These are phyloP conservation scores for Gambelia wislizenii DNA, from an alignment of 2,797 vertebrate species.

Conservation along the genomic window DNA sequence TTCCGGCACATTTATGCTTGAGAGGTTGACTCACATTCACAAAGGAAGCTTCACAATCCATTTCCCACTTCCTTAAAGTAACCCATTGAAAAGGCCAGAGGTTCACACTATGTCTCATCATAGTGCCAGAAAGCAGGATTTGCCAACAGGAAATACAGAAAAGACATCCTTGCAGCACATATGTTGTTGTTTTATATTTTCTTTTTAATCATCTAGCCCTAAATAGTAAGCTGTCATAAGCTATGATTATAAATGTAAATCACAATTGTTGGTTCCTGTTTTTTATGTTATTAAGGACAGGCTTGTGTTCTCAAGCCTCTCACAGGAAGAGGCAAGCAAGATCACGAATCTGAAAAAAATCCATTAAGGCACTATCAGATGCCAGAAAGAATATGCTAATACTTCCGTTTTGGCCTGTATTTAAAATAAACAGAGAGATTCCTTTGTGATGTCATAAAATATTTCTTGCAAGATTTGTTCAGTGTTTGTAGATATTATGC, in stretches of 20 bases:
- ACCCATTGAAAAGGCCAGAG: background rate
- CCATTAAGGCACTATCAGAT: slow-evolving; percentile 12
- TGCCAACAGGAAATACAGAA: background rate
- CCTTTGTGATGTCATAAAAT: slow-evolving; percentile 46
- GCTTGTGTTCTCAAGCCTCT: background rate
- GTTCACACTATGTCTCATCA: background rate
- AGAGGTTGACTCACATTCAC: background rate
- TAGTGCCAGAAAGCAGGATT: background rate
- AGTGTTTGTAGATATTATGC: slow-evolving; percentile 23
- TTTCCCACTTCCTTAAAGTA: background rate
- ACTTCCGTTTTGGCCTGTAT: background rate
- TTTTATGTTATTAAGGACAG: background rate
- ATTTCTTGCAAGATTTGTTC: slow-evolving; percentile 9
- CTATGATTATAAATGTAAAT: slow-evolving; percentile 4
- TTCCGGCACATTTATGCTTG: slow-evolving; percentile 1
- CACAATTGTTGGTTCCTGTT: background rate
- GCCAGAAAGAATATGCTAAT: slow-evolving; percentile 24
- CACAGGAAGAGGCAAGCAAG: slow-evolving; percentile 15
- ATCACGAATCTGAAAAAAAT: slow-evolving; percentile 45
- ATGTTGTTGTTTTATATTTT: background rate
- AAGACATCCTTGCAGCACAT: background rate
- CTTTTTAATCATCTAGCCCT: slow-evolving; percentile 9
- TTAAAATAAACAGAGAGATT: slow-evolving; percentile 46
- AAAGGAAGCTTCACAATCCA: background rate
- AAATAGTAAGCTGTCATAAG: background rate